Conservation (phyloP, 2,797 vertebrate species). For the Paratrypauchen microcephalus region DNA sequence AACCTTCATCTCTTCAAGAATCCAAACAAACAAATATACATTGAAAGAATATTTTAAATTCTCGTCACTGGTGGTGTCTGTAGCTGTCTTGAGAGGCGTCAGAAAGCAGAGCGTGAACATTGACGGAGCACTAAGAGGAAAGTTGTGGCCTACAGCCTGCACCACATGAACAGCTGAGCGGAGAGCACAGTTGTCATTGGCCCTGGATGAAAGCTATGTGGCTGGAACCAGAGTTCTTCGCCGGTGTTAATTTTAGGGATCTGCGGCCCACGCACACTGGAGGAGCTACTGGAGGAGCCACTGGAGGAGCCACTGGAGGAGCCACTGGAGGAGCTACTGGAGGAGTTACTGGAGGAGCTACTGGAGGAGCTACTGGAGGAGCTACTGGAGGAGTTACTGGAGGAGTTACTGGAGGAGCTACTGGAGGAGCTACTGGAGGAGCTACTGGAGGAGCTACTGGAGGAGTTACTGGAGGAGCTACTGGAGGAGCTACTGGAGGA, state of each 20-base stretch:
- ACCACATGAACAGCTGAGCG: slow-evolving; percentile 78
- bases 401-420: too few species aligned
- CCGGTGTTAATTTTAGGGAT: slow-evolving; percentile 81
- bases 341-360: too few species aligned
- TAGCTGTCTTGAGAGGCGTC: slow-evolving; percentile 15
- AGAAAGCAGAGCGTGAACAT: slow-evolving; percentile 23
- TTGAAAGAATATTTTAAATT: not conserved
- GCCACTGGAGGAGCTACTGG: too few species aligned
- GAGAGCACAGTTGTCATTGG: slow-evolving; percentile 75
- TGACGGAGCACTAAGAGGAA: slow-evolving; percentile 30
- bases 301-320: too few species aligned
- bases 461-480: too few species aligned
- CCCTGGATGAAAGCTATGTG: slow-evolving; percentile 77
- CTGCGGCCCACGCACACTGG: slow-evolving; percentile 56
- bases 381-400: slow-evolving; percentile 26
- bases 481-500: too few species aligned
- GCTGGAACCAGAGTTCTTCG: slow-evolving; percentile 63
- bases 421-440: too few species aligned
- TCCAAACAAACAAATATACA: too few species aligned
- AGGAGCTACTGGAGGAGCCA: slow-evolving; percentile 38
- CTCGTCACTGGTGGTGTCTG: not conserved
- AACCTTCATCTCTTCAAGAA: too few species aligned
- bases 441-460: too few species aligned
- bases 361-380: slow-evolving; percentile 17
- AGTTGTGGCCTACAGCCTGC: slow-evolving; percentile 53